Percentiles rank a stretch among this genome's conserved stretches.
Evolutionary conservation across 2,113 vertebrate species (phyloP).

Genomic region (Eptesicus fuscus): DNA sequence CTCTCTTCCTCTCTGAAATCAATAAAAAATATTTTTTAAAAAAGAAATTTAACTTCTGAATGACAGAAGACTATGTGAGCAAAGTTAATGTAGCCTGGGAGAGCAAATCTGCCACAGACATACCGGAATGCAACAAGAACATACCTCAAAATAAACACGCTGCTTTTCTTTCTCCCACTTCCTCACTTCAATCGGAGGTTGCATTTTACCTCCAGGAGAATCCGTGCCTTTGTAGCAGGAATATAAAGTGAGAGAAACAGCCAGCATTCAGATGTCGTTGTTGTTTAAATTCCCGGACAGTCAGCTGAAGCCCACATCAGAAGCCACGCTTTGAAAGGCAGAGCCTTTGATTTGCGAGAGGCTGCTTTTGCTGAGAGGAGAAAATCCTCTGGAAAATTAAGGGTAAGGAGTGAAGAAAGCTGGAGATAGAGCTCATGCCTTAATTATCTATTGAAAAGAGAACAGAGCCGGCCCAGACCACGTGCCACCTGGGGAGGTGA

Average conservation of each 20-base stretch:
- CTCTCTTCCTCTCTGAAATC: too few species aligned
- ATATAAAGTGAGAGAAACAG: slow-evolving; percentile 48
- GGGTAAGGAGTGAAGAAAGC: slow-evolving; percentile 23
- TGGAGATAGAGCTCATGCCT: not conserved
- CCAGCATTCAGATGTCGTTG: slow-evolving; percentile 48
- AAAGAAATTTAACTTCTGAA: slow-evolving; percentile 34
- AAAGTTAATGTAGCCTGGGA: not conserved
- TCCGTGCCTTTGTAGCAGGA: slow-evolving; percentile 35
- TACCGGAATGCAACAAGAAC: not conserved
- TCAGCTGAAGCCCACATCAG: slow-evolving; percentile 61
- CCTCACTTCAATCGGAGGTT: slow-evolving; percentile 43
- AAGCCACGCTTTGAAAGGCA: slow-evolving; percentile 43
- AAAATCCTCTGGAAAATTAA: slow-evolving; percentile 64
- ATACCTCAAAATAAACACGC: slow-evolving; percentile 33
- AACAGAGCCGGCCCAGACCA: not conserved
- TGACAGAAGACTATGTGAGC: not conserved
- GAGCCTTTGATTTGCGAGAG: slow-evolving; percentile 66
- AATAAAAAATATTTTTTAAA: too few species aligned
- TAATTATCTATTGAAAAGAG: not conserved
- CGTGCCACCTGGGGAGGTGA: not conserved
- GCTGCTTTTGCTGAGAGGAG: slow-evolving; percentile 54
- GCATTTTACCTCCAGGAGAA: slow-evolving; percentile 54
- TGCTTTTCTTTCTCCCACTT: slow-evolving; percentile 51
- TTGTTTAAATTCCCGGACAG: slow-evolving; percentile 60
- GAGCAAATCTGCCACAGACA: not conserved